Evolutionary conservation across 2,797 vertebrate species (phyloP), one percentile per base, ranked within the genome.

Genomic region (Sarcoramphus papa): DNA sequence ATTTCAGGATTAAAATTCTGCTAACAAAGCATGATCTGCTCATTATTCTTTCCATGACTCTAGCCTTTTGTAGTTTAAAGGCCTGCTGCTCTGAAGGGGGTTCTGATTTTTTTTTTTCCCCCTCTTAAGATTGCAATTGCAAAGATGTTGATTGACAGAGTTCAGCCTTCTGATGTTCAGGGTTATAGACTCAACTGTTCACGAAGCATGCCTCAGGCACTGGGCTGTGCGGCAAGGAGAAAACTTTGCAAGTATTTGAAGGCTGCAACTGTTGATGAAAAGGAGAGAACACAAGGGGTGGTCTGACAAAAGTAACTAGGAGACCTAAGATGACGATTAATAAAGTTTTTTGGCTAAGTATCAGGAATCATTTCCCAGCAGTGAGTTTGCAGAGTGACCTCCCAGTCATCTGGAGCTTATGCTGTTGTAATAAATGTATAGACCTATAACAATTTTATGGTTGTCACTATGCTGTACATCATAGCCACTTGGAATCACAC

Each of bases 1-100:
- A 95, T 92, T 74, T 57, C 50, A 75, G 53, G 72, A 96, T 95
- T 94, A 93, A 91, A 95, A 96, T 96, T 92, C 92, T 92, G 59
- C 79, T 65, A 83, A 92, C 85, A 87, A 93, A 94, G 90, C 91
- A 50, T 2, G 33, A 85, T 83, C 91, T 73, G 48, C n/a, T 96
- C 79, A 69, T 94, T 96, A 96, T 96, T 95, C 89, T 82, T 92
- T 50, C 77, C 56, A 54, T 74, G 72, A 85, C 68, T 91, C n/a
- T 67, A 91, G 54, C 79, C 86, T 90, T 97, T 87, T 93, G 78
- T 89, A 89, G 73, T 96, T 96, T 95, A 87, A 83, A 96, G 85
- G 57, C 79, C 53, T 8, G 12, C 77, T 87, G 64, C 74, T 94
- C 91, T 69, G 51, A 93, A 88, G 64, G 51, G 60, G 65, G 64